A percentile compares a stretch with the other conserved stretches of the same genome.
These are phyloP conservation scores for Furnarius figulus DNA, from an alignment of 2,113 vertebrate genomes.

Conservation along the genomic window DNA sequence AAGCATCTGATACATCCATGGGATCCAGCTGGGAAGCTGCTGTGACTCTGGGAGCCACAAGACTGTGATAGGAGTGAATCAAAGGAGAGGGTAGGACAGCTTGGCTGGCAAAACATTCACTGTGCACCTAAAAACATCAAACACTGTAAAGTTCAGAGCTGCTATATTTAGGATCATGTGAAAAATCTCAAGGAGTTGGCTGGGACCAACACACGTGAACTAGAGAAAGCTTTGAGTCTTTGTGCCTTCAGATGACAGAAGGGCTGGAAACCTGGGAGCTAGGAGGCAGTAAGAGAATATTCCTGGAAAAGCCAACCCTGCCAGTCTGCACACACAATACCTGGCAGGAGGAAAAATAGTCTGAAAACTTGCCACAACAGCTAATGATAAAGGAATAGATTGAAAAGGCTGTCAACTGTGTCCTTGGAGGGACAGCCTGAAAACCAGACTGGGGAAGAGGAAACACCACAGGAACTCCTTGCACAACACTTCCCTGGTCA, in stretches of 20 bases:
- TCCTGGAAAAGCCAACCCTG: background rate
- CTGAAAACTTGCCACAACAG: background rate
- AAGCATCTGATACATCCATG: background rate
- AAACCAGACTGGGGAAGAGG: background rate
- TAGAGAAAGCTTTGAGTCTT: background rate
- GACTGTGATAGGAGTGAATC: background rate
- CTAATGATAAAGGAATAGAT: background rate
- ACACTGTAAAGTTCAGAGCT: background rate
- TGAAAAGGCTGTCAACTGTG: background rate
- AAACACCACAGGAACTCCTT: background rate
- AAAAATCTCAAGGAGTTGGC: background rate
- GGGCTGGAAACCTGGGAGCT: conserved; percentile 2
- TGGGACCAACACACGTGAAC: background rate
- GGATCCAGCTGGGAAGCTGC: background rate
- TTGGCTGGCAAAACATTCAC: background rate
- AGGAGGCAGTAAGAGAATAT: background rate
- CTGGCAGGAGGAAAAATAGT: background rate
- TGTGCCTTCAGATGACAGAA: background rate
- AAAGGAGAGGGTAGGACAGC: background rate
- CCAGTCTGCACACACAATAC: background rate
- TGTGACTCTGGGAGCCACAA: background rate
- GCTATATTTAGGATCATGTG: background rate
- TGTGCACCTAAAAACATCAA: background rate
- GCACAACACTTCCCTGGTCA: background rate
- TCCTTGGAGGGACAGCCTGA: background rate